These are phyloP conservation scores for Drosophila borealis DNA, from an alignment of 2,888 invertebrate species.

Conservation along the genomic window DNA sequence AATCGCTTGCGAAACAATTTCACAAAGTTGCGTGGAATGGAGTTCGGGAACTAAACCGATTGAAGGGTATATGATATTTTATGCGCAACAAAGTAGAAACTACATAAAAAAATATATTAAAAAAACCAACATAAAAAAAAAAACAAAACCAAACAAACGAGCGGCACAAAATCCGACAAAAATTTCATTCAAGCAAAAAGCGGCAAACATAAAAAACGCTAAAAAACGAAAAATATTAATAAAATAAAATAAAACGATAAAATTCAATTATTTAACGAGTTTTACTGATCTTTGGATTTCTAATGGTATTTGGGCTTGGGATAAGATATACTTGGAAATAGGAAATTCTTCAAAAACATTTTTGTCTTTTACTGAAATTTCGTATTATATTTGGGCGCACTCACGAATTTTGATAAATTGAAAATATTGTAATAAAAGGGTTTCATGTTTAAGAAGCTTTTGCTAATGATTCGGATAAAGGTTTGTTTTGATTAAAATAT, in stretches of 20 bases:
- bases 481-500: no score
- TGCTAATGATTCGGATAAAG: no score
- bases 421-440: no score
- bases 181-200: constrained; percentile 64
- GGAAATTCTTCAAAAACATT: no score
- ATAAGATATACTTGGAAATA: no score
- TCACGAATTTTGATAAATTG: no score
- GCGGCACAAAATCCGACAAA: constrained; percentile 49
- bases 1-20: constrained; percentile 17
- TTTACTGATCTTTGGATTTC: constrained; percentile 8
- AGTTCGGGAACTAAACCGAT: constrained; percentile 28
- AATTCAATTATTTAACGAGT: constrained; percentile 41
- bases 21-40: constrained; percentile 15
- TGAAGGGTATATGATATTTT: constrained; percentile 43
- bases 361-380: no score
- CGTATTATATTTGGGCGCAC: no score
- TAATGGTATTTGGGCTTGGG: background rate
- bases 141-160: constrained; percentile 27
- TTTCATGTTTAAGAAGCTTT: no score
- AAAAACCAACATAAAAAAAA: constrained; percentile 1
- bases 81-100: constrained; percentile 45
- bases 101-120: constrained; percentile 18
- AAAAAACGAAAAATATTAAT: constrained; percentile 65
- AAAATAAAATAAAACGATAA: constrained; percentile 68
- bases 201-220: constrained; percentile 57